Base-by-base conservation (phyloP, 2,113 vertebrate species). In the Gopherus evgoodei region DNA sequence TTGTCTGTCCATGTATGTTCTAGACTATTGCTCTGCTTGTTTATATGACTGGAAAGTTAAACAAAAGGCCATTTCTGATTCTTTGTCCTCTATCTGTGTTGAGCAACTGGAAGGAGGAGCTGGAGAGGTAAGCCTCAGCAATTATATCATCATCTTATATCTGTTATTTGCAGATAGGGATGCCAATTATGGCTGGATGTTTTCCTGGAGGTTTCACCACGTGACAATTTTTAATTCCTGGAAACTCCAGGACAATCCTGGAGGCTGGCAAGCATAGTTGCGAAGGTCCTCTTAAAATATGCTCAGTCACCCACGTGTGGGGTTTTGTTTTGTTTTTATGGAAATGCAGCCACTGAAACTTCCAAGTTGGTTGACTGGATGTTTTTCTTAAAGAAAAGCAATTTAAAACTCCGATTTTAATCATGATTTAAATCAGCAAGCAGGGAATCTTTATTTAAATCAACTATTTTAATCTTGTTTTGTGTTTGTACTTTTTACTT, bases 101-200 rank as follows among this genome's bases (percentile, higher is more conserved):
- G 98, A 98, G 98, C 90, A 99, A 99, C 98, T 99, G 99, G 99
- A 99, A 98, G 90, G 98, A 98, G 69, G 99, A 99, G 95, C 72
- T 99, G 93, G 97, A 98, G 88, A 95, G 98, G 99, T 99, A 94
- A 97, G 97, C 90, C 92, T 93, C 75, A 90, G 19, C 21, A 90
- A 44, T 54, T 90, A 19, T 62, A 6, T 84, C 38, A 1, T 89
- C 27, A 79, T 89, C 54, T 42, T 90, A 12, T 65, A 65, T 42
- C 47, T 89, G 42, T 14, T 57, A 57, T 25, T 59, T 59, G 57
- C 25, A 59, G 25, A 57, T 65, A 65, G 62, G 3, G 6, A 19
- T 65, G 31, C 31, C 31, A 65, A 17, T n/a, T 35, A 19, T 65
- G 56, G 56, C 27, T 25, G 24, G 56, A 27, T 12, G 5, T 59